Percentiles rank a stretch among this genome's conserved stretches.
Evolutionary conservation across 37 sponge, comb jelly and placozoan species (phyloP).

Genomic region (Haliclona indistincta): DNA sequence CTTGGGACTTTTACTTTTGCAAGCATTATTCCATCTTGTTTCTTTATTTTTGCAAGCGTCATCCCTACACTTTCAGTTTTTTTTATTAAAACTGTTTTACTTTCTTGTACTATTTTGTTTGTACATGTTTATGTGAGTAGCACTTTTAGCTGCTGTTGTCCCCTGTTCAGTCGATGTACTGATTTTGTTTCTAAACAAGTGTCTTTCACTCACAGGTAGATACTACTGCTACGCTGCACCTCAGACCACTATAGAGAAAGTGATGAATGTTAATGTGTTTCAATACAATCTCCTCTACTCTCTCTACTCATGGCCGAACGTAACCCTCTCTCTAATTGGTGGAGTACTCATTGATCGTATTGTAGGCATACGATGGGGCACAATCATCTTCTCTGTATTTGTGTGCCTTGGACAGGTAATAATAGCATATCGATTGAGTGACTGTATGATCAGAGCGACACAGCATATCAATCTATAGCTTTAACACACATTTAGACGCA

Average conservation of each 20-base stretch:
- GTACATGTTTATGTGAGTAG: no score
- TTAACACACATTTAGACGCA: neutral
- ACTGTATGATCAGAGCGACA: neutral
- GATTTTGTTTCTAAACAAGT: no score
- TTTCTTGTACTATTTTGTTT: no score
- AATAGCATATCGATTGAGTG: neutral
- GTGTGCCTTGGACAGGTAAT: conserved; percentile 79
- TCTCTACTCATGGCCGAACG: conserved; percentile 99
- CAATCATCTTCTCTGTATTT: conserved; percentile 73
- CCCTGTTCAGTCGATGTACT: neutral
- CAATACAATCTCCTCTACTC: conserved; percentile 87
- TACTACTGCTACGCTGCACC: conserved; percentile 94
- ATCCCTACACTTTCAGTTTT: no score
- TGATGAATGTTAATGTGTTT: conserved; percentile 56
- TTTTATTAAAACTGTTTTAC: no score
- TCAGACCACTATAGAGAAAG: conserved; percentile 53
- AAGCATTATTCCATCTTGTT: no score
- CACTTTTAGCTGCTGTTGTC: no score
- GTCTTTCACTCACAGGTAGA: conserved; percentile 71
- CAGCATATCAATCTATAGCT: neutral
- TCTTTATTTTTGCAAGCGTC: no score
- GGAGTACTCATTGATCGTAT: conserved; percentile 92
- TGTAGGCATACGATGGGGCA: conserved; percentile 86
- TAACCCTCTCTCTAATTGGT: conserved; percentile 92
- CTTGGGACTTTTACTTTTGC: no score